These are phyloP conservation scores for Lamprologus sp. DNA, from an alignment of 2,113 vertebrate genomes.

Conservation along the genomic window DNA sequence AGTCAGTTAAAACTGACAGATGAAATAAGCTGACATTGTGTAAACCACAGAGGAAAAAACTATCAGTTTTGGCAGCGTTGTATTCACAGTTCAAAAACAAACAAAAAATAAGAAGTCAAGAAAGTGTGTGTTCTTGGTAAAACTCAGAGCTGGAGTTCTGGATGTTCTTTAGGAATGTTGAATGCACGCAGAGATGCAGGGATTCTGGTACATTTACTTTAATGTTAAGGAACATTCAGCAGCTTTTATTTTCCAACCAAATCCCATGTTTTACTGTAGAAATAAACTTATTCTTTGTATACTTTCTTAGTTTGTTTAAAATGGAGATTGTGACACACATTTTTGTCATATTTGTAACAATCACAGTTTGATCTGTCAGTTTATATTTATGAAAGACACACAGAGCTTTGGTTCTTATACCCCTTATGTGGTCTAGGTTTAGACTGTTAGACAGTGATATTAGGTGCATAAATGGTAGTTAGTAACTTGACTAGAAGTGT, in stretches of 20 bases:
- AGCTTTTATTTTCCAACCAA: conserved; percentile 67
- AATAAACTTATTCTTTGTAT: conserved; percentile 84
- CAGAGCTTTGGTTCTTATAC: background rate
- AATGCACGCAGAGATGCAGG: conserved; percentile 48
- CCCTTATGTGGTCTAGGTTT: background rate
- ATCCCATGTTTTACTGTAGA: conserved; percentile 82
- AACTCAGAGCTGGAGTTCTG: conserved; percentile 62
- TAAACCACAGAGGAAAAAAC: background rate
- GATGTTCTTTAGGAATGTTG: conserved; percentile 40
- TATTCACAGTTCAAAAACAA: background rate
- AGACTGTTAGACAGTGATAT: background rate
- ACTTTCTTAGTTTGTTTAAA: conserved; percentile 94
- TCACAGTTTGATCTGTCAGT: background rate
- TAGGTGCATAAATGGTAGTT: background rate
- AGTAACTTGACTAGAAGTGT: background rate
- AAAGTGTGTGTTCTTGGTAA: conserved; percentile 69
- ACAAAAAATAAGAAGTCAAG: conserved; percentile 68
- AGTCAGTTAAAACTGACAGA: background rate
- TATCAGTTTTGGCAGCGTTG: background rate
- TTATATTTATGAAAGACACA: background rate
- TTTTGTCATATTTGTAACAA: background rate
- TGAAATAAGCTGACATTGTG: background rate
- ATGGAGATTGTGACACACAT: conserved; percentile 80
- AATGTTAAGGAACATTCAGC: conserved; percentile 49
- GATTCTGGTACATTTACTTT: conserved; percentile 58